These are phyloP conservation scores for Gadopsis bispinosus DNA, from an alignment of 2,797 vertebrate species.

Conservation along the genomic window DNA sequence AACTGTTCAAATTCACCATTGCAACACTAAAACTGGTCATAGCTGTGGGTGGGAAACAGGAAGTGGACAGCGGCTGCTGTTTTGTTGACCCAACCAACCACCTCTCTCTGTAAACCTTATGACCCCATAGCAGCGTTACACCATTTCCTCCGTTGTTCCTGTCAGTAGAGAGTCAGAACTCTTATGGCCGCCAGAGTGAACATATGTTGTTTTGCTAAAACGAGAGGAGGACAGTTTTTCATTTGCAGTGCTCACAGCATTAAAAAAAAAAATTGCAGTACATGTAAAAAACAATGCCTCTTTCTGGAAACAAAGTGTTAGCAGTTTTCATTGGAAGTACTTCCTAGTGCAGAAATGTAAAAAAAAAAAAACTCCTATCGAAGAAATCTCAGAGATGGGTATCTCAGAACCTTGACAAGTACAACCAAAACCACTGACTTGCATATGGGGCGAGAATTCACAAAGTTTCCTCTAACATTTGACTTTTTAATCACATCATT, in stretches of 20 bases:
- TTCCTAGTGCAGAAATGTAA: neutral
- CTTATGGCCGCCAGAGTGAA: too few species aligned
- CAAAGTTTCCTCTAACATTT: neutral
- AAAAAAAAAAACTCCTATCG: neutral
- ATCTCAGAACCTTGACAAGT: neutral
- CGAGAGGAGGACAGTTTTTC: neutral
- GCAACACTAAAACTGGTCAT: too few species aligned
- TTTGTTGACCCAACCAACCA: too few species aligned
- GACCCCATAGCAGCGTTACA: too few species aligned
- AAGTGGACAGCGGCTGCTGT: too few species aligned
- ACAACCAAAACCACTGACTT: neutral
- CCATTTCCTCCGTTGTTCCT: neutral
- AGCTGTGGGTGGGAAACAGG: too few species aligned
- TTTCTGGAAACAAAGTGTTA: neutral
- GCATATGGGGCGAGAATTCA: conserved; percentile 1
- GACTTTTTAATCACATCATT: conserved; percentile 26
- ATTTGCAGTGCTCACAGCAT: neutral
- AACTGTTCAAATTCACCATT: too few species aligned
- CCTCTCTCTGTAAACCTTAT: too few species aligned
- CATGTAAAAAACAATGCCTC: neutral
- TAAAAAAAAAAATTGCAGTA: too few species aligned
- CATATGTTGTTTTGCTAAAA: neutral
- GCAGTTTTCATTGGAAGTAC: neutral
- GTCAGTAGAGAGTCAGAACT: neutral
- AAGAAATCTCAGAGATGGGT: neutral